A percentile compares a stretch with the other conserved stretches of the same genome.
Evolutionary conservation across 2,888 invertebrate genomes (phyloP).

Genomic region (Metalampra italica): DNA sequence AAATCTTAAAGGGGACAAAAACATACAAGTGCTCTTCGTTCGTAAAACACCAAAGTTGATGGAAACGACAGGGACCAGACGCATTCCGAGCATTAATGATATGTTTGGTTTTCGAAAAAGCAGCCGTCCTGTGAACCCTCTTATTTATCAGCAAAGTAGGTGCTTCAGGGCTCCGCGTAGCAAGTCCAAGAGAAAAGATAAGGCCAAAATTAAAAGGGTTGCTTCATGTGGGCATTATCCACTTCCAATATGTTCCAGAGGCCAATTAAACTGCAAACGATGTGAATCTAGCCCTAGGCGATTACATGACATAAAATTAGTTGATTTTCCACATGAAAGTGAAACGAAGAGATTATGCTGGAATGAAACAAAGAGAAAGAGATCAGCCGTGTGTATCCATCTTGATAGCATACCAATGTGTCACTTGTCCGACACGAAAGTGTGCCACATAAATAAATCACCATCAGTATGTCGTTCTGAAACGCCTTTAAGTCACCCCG

Average conservation of each 20-base stretch:
- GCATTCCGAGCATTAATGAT: constrained; percentile 12
- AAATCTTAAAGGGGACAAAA: not conserved
- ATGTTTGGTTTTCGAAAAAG: constrained; percentile 23
- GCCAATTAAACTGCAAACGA: no score
- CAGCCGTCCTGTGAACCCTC: constrained; percentile 10
- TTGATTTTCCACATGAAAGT: constrained; percentile 4
- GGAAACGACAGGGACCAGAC: not conserved
- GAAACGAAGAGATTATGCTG: not conserved
- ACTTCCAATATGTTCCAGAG: not conserved
- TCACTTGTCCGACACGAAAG: no score
- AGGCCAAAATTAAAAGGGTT: not conserved
- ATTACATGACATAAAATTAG: constrained; percentile 4
- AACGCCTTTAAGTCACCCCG: no score
- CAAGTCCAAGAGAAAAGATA: not conserved
- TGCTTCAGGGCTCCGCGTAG: not conserved
- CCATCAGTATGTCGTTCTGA: no score
- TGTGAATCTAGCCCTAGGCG: no score
- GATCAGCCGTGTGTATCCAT: constrained; percentile 3
- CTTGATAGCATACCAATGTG: no score
- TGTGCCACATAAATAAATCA: no score
- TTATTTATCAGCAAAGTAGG: constrained; percentile 12
- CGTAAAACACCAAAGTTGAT: constrained; percentile 10
- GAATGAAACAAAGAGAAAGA: not conserved
- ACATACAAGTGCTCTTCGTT: constrained; percentile 19
- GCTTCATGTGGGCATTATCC: not conserved